Conservation (phyloP, 2,113 vertebrate genomes). For the Azemiops feae region DNA sequence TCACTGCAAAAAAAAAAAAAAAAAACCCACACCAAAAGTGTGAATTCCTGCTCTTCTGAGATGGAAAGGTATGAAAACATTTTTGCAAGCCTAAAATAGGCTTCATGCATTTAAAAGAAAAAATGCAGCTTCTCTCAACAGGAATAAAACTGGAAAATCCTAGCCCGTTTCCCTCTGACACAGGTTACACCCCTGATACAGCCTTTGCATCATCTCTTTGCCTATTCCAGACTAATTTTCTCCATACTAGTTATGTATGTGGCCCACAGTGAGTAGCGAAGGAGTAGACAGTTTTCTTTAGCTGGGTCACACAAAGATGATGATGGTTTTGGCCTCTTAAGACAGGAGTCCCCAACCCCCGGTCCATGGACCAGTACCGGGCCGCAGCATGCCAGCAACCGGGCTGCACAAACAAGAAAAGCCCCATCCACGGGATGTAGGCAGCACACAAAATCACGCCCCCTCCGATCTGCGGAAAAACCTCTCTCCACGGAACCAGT, state of each 20-base stretch:
- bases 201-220: background rate
- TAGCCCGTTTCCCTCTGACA: background rate
- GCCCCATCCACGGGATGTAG: too few relatives aligned
- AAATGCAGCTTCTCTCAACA: background rate
- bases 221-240: background rate
- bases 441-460: too few relatives aligned
- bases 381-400: too few relatives aligned
- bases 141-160: background rate
- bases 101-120: background rate
- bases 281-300: background rate
- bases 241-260: background rate
- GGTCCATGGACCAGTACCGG: too few relatives aligned
- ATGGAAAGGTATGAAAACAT: background rate
- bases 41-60: background rate
- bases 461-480: too few relatives aligned
- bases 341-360: too few relatives aligned
- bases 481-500: too few relatives aligned
- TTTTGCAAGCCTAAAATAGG: background rate
- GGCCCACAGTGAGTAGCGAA: background rate
- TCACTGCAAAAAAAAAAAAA: background rate
- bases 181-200: background rate
- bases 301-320: background rate
- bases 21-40: too few relatives aligned
- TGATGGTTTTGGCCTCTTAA: background rate
- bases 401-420: too few relatives aligned